Evolutionary conservation across 2,797 vertebrate species (phyloP), one percentile per base, ranked within the genome.

Genomic region (Notolabrus celidotus): DNA sequence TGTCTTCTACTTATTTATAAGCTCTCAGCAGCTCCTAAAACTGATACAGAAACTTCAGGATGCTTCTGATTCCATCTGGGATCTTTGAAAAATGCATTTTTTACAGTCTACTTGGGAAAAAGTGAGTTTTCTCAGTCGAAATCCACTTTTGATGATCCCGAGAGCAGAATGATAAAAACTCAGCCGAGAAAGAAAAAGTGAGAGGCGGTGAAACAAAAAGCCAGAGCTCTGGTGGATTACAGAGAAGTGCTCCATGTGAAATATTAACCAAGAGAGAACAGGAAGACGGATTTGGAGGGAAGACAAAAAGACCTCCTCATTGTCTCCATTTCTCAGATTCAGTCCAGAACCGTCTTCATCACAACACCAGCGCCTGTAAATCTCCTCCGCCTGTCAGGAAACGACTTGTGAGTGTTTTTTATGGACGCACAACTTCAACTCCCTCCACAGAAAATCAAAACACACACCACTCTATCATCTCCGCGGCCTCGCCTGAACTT

Each of bases 281-380:
- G 19, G 16, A 45, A 71, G 9, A 15, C 14, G 3, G 23, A 33
- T 36, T 14, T 8, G 53, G 29, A 17, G 33, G 34, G 34, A 42
- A 43, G 3, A 55, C 25, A 57, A 55, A 46, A 38, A 33, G 50
- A 34, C 1, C 20, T 38, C 47, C 51, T 20, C 0, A 47, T 64
- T 71, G 60, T 68, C 25, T 16, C 10, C 5, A 15, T 20, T 43
- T 31, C 46, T 67, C 41, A 34, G 47, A 55, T 46, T 43, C 20
- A 47, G 46, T 19, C 6, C 2, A 23, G 62, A 66, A 42, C 14
- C 10, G 54, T 64, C 66, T 58, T 36, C 47, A 64, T 65, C 45
- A 47, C 31, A n/a, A 38, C 77, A 43, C 53, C 52, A 72, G 53
- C 67, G 54, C 69, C 53, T 17, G 2, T 46, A 51, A 19, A 20